These are phyloP conservation scores for Brachyalestes nurse DNA, from an alignment of 2,797 vertebrate species.

Conservation along the genomic window DNA sequence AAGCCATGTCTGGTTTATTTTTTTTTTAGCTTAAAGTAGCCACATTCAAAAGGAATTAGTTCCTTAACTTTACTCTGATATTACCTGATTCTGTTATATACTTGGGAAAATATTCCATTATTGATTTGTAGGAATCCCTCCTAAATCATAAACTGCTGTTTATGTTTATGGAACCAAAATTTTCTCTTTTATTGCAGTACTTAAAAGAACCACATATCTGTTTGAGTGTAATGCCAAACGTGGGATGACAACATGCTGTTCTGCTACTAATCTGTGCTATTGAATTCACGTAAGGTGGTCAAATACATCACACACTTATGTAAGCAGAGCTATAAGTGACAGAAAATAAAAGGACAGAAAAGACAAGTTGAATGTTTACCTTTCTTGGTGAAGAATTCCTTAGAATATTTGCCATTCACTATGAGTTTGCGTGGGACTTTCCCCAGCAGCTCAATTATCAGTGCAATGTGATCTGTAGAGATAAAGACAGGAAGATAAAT, in stretches of 20 bases:
- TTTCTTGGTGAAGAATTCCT: constrained; percentile 99
- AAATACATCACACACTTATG: constrained; percentile 1
- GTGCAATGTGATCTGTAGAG: constrained; percentile 91
- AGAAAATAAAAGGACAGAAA: neutral
- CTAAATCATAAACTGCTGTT: too few relatives aligned
- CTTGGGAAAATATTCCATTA: too few relatives aligned
- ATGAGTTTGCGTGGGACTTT: constrained; percentile 97
- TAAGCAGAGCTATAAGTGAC: neutral
- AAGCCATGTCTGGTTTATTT: too few relatives aligned
- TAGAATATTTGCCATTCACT: constrained; percentile 94
- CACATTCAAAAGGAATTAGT: too few relatives aligned
- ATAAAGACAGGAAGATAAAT: neutral
- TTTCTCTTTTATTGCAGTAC: too few relatives aligned
- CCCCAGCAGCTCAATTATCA: constrained; percentile 97
- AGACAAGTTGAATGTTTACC: constrained; percentile 81
- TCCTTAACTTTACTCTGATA: too few relatives aligned
- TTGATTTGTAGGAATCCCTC: too few relatives aligned
- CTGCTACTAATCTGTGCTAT: neutral
- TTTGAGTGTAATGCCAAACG: neutral
- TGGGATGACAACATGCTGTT: too few relatives aligned
- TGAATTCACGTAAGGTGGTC: neutral
- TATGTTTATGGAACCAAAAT: too few relatives aligned
- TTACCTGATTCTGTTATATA: too few relatives aligned
- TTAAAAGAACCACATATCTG: too few relatives aligned
- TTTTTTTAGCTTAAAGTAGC: too few relatives aligned